Conservation (phyloP, 2,888 invertebrate genomes). For the Zeuzera pyrina region DNA sequence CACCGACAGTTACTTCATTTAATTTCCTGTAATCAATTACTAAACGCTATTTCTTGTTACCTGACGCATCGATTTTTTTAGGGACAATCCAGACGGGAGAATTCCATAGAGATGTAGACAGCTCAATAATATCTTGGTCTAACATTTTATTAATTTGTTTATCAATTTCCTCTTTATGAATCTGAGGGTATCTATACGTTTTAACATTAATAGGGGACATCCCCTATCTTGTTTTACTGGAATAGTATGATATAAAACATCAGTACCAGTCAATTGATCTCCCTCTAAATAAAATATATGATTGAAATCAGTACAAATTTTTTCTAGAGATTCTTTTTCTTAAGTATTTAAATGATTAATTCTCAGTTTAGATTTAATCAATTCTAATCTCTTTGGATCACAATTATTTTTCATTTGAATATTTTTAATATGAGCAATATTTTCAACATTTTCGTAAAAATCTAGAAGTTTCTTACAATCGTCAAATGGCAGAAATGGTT, state of each 20-base stretch:
- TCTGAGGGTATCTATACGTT: not conserved
- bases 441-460: too few relatives aligned
- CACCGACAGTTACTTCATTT: constrained; percentile 14
- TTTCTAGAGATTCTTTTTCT: not conserved
- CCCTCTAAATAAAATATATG: constrained; percentile 3
- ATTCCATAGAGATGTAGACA: constrained; percentile 18
- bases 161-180: not conserved
- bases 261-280: constrained; percentile 1
- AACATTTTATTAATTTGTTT: constrained; percentile 13
- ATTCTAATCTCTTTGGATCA: not conserved
- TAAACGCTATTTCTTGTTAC: constrained; percentile 9
- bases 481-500: too few relatives aligned
- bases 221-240: not conserved
- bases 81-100: constrained; percentile 20
- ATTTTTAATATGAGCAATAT: too few relatives aligned
- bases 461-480: too few relatives aligned
- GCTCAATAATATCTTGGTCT: constrained; percentile 17
- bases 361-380: not conserved
- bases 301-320: not conserved
- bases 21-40: constrained; percentile 13
- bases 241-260: not conserved
- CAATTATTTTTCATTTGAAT: too few relatives aligned
- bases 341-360: not conserved
- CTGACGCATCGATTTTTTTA: constrained; percentile 15
- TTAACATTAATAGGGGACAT: constrained; percentile 2